Evolutionary conservation across 2,888 invertebrate species (phyloP).

Genomic region (Nudaria mundana): DNA sequence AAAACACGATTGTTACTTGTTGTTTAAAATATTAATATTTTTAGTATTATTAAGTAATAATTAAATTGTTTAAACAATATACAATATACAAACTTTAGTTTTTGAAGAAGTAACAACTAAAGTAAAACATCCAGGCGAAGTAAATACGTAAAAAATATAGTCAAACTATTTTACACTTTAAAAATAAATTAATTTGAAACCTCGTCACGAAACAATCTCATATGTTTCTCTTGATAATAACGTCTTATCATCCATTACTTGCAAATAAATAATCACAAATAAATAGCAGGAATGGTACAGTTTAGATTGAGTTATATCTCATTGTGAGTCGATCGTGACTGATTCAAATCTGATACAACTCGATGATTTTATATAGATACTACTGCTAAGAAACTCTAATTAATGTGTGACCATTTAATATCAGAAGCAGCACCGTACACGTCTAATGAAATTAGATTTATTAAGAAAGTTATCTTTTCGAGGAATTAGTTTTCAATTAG

Average conservation of each 20-base stretch:
- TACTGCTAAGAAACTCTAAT: conserved; percentile 45
- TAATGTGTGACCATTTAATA: conserved; percentile 39
- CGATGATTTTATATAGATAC: conserved; percentile 53
- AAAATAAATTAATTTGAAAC: conserved; percentile 4
- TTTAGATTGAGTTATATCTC: conserved; percentile 67
- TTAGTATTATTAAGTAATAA: too few species aligned
- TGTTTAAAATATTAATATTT: too few species aligned
- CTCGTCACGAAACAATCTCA: conserved; percentile 14
- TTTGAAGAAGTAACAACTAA: too few species aligned
- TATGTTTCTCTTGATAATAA: conserved; percentile 19
- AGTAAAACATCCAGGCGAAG: too few species aligned
- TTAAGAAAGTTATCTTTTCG: too few species aligned
- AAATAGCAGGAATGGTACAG: conserved; percentile 51
- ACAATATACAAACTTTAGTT: too few species aligned
- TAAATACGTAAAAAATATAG: too few species aligned
- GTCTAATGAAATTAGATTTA: conserved; percentile 28
- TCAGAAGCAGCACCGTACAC: conserved; percentile 21
- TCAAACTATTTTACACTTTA: too few species aligned
- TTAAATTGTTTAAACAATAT: too few species aligned
- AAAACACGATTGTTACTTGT: too few species aligned
- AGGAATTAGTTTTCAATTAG: too few species aligned
- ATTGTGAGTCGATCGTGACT: conserved; percentile 47
- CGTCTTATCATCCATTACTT: conserved; percentile 22
- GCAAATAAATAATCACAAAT: conserved; percentile 43
- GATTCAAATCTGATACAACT: conserved; percentile 58